A percentile compares a stretch with the other conserved stretches of the same genome.
These are phyloP conservation scores for Eueremaeus valkanovi DNA, from an alignment of 2,888 invertebrate species.

Conservation along the genomic window DNA sequence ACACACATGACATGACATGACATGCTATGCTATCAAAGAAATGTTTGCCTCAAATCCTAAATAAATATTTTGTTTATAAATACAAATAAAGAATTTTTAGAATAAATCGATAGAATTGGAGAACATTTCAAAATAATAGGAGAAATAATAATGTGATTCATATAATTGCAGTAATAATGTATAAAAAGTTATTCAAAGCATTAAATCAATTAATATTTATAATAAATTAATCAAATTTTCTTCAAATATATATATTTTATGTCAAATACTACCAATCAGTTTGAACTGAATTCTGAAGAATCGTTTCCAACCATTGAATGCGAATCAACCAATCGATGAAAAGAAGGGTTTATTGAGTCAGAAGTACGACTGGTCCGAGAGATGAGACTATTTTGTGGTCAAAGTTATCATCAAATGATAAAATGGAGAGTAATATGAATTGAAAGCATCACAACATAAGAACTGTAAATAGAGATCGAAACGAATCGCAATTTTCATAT, in stretches of 20 bases:
- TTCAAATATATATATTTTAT: not conserved
- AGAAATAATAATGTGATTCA: not conserved
- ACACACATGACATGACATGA: not conserved
- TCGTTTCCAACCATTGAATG: not conserved
- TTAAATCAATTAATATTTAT: not conserved
- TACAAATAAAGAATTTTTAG: not conserved
- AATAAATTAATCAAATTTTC: not conserved
- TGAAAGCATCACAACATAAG: constrained; percentile 24
- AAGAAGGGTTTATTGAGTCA: no score
- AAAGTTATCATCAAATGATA: constrained; percentile 33
- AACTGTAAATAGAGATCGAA: constrained; percentile 26
- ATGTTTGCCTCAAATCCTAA: not conserved
- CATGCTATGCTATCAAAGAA: not conserved
- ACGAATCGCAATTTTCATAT: constrained; percentile 13
- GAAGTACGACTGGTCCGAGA: not conserved
- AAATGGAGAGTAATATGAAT: constrained; percentile 21
- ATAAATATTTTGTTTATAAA: not conserved
- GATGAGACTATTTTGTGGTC: constrained; percentile 5
- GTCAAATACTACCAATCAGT: constrained; percentile 20
- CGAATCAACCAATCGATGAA: not conserved
- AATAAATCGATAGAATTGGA: not conserved
- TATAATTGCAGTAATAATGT: not conserved
- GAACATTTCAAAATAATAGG: not conserved
- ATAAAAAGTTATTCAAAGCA: not conserved
- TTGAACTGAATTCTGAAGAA: not conserved